Base-by-base conservation (phyloP, 1,140 invertebrate species). In the Patella vulgata region DNA sequence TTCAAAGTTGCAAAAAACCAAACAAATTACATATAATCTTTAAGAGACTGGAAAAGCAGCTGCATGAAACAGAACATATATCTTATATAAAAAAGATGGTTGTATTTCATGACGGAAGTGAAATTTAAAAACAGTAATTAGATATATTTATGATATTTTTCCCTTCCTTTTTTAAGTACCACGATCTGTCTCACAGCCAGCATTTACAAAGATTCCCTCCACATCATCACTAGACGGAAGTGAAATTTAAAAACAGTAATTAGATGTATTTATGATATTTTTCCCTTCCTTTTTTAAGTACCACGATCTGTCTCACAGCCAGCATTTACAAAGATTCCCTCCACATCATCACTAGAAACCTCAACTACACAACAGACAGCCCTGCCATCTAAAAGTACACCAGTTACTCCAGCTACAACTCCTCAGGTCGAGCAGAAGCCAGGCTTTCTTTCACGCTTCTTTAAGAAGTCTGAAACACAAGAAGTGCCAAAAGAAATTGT, bases 401-500 rank as follows among this genome's bases (percentile, higher is more conserved):
- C 36, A 23, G 42, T 63, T 21, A 42, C 59, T 31, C 68, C 72
- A 19, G 58, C 53, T 14, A 66, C 58, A 17, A 65, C 71, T 3
- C 66, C 74, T 17, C 70, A 77, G 56, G 53, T 58, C 0, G 53
- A 70, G 31, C 68, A 68, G 28, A 79, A 79, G 63, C 54, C 68
- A 3, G 78, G 77, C 25, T 74, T 84, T 61, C 81, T 84, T 52
- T 80, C 80, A 5, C 61, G 80, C n/a, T 55, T 83, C 1, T 84
- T 84, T 53, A 77, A 76, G 27, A 76, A 71, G 14, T 36, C 33
- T 8, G 33, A 36, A 36, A 14, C 33, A 28, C 1, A 36, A 9
- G 39, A 36, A 17, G 4, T 14, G 17, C 12, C n/a, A 14, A 33
- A n/a, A n/a, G n/a, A n/a, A n/a, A n/a, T n/a, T n/a, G n/a, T n/a